A percentile compares a stretch with the other conserved stretches of the same genome.
phyloP scores from a whole-genome alignment of 2,113 vertebrate species.

The Columba livia region DNA sequence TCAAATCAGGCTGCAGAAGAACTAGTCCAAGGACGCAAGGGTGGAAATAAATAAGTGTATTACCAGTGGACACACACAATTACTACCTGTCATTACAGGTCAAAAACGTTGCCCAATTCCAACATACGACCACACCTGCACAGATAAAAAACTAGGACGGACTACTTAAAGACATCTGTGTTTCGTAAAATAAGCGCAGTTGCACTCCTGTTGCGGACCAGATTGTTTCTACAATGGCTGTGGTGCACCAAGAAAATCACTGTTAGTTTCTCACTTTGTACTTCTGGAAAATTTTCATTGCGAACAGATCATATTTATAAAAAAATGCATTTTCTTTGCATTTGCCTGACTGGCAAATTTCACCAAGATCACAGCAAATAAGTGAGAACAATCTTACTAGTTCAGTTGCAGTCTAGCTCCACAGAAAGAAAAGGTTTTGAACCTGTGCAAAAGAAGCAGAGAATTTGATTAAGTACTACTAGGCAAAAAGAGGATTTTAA shows the following conservation, averaged over 20 bases:
- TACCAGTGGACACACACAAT: background rate
- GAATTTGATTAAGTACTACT: background rate
- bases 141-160: background rate
- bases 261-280: background rate
- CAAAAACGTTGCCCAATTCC: background rate
- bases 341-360: background rate
- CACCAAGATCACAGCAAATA: background rate
- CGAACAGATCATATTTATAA: background rate
- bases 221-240: background rate
- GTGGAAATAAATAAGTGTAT: too few relatives aligned
- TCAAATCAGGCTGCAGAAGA: background rate
- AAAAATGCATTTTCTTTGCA: background rate
- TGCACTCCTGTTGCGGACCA: background rate
- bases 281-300: background rate
- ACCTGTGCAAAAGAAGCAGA: background rate
- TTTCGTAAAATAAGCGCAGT: background rate
- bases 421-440: background rate
- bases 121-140: background rate
- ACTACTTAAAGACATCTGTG: background rate
- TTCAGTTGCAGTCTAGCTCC: background rate
- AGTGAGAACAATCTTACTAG: background rate
- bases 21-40: accelerated
- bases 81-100: background rate
- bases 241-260: background rate
- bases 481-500: background rate